Percentiles rank a stretch among this genome's conserved stretches.
Conservation (phyloP, 2,797 vertebrate species). For the Cirrhinus molitorella region DNA sequence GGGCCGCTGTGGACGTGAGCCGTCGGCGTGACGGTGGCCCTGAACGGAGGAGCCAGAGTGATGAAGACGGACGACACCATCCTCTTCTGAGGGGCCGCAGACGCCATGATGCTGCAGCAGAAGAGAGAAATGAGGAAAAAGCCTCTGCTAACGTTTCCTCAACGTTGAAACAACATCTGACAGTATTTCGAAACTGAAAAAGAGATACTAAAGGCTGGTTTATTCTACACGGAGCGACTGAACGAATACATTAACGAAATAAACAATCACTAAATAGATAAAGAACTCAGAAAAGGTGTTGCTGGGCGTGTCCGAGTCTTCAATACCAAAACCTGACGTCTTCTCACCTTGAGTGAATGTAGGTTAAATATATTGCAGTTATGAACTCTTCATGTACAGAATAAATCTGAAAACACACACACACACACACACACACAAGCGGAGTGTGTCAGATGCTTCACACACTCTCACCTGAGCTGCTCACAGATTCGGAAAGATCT, state of each 20-base stretch:
- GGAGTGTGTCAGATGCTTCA: neutral
- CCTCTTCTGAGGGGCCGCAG: constrained; percentile 80
- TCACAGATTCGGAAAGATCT: neutral
- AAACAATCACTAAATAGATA: too few relatives aligned
- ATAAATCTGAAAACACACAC: neutral
- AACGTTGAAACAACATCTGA: neutral
- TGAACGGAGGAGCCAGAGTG: constrained; percentile 85
- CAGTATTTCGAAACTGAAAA: neutral
- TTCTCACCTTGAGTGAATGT: neutral
- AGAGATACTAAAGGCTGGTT: neutral
- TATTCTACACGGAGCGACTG: neutral
- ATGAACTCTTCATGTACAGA: neutral
- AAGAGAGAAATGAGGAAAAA: neutral
- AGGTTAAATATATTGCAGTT: neutral
- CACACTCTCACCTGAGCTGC: neutral
- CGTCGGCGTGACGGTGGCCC: constrained; percentile 74
- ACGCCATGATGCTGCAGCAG: constrained; percentile 70
- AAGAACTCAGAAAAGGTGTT: too few relatives aligned
- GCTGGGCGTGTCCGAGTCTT: neutral
- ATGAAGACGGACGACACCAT: constrained; percentile 92
- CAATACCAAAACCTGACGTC: neutral
- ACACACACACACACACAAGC: neutral
- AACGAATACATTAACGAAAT: neutral
- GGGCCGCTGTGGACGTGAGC: constrained; percentile 67
- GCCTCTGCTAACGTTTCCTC: neutral